Percentiles rank a stretch among this genome's conserved stretches.
Evolutionary conservation across 2,113 vertebrate species (phyloP).

Genomic region (Glareola pratincola): DNA sequence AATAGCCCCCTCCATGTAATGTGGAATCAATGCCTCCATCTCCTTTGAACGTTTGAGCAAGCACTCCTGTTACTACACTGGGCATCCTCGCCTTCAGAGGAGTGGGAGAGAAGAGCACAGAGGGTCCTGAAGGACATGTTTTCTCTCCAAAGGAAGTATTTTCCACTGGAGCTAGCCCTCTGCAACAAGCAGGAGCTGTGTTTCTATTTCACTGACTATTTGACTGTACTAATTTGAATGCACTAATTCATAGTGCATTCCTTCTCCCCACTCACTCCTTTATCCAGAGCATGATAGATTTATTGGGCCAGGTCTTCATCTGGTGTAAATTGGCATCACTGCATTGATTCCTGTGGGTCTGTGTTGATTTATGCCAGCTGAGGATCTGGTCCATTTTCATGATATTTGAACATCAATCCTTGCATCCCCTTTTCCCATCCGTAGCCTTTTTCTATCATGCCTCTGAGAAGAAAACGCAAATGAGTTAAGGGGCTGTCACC

Average conservation of each 20-base stretch:
- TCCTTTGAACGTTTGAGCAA: not conserved
- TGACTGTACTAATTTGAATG: not conserved
- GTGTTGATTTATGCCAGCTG: not conserved
- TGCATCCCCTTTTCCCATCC: not conserved
- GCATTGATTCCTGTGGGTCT: not conserved
- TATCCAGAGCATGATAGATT: not conserved
- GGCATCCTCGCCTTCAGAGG: not conserved
- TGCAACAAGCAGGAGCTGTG: not conserved
- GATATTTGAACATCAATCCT: conserved; percentile 4
- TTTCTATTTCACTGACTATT: not conserved
- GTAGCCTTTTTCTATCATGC: not conserved
- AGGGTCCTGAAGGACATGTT: not conserved
- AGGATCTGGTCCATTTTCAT: conserved; percentile 15
- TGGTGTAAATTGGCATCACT: conserved; percentile 3
- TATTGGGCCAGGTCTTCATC: not conserved
- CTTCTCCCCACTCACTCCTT: not conserved
- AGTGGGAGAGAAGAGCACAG: not conserved
- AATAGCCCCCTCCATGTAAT: not conserved
- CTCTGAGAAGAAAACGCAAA: conserved; percentile 31
- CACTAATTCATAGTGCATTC: not conserved
- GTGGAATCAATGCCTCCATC: not conserved
- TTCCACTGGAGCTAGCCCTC: not conserved
- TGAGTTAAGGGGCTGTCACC: conserved; percentile 18
- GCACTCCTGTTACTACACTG: rapidly evolving
- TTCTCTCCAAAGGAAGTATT: not conserved